A percentile compares a stretch with the other conserved stretches of the same genome.
phyloP scores from a whole-genome alignment of 2,797 vertebrate species.

The Numenius phaeopus region DNA sequence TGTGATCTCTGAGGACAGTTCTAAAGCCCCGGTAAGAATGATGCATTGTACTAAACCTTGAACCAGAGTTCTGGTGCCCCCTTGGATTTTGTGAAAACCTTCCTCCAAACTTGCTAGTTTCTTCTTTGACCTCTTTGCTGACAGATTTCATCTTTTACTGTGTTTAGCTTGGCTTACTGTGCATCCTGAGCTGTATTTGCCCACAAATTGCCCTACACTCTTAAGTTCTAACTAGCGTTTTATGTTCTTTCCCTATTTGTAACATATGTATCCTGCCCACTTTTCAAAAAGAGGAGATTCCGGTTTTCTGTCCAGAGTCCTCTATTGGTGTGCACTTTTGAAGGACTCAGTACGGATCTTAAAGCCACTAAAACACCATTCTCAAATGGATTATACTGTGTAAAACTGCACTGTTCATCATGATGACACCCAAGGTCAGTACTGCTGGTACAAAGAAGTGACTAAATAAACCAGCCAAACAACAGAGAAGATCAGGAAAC shows the following conservation, averaged over 20 bases:
- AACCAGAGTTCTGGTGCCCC: background rate
- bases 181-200: background rate
- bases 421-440: background rate
- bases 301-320: background rate
- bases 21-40: background rate
- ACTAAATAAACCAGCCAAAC: background rate
- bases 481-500: background rate
- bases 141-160: background rate
- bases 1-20: background rate
- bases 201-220: background rate
- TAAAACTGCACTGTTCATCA: constrained; percentile 29
- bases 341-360: background rate
- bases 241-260: background rate
- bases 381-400: background rate
- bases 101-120: background rate
- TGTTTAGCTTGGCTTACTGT: background rate
- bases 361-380: background rate
- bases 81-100: background rate
- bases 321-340: background rate
- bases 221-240: background rate
- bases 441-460: background rate
- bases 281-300: background rate
- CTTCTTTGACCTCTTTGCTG: background rate
- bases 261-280: background rate
- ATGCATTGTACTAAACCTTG: background rate